Evolutionary conservation across 2,888 invertebrate genomes (phyloP).

Genomic region (Phymatocera aterrima): DNA sequence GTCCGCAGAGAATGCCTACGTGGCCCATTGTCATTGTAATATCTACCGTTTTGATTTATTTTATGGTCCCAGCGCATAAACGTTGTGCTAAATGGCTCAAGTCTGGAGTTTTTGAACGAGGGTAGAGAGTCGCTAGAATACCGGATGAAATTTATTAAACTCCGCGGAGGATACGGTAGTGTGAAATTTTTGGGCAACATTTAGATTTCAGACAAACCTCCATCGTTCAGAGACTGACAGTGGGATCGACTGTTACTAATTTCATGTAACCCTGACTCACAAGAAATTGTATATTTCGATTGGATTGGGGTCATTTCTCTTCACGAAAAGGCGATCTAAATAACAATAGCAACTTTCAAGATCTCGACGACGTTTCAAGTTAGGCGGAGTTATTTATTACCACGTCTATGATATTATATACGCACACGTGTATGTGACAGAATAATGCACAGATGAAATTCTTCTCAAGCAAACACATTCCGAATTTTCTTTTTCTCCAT

Average conservation of each 20-base stretch:
- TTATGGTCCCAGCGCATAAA: conserved; percentile 63
- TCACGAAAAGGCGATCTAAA: neutral
- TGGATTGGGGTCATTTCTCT: neutral
- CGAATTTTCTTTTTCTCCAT: too few relatives aligned
- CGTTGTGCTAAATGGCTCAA: conserved; percentile 53
- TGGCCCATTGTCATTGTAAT: conserved; percentile 67
- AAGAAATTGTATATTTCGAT: neutral
- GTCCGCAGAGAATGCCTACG: conserved; percentile 56
- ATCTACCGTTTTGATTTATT: conserved; percentile 67
- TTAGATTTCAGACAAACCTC: neutral
- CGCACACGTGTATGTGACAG: too few relatives aligned
- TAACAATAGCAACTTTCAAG: neutral
- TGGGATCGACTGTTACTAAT: conserved; percentile 5
- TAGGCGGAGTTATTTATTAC: neutral
- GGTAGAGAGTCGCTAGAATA: conserved; percentile 23
- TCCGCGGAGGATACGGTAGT: neutral
- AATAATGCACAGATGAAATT: neutral
- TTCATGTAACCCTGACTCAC: neutral
- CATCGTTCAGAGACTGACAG: neutral
- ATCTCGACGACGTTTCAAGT: neutral
- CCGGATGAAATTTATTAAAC: conserved; percentile 9
- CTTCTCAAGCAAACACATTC: too few relatives aligned
- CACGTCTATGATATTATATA: neutral
- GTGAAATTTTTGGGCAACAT: neutral
- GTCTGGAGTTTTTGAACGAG: conserved; percentile 10